Conservation (phyloP, 2,888 invertebrate species). For the Crepidodera aurea region DNA sequence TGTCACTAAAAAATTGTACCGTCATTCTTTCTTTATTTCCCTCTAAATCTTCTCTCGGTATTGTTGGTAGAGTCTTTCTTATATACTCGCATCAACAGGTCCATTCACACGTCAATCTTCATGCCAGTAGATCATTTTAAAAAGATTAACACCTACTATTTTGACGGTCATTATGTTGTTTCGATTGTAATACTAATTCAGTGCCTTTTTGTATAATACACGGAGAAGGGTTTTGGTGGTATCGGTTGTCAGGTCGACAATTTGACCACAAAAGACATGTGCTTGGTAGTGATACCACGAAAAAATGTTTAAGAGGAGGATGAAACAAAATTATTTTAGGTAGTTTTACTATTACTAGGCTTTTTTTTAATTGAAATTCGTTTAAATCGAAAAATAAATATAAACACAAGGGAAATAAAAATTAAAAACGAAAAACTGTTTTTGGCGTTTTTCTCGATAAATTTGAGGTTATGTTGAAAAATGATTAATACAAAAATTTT, state of each 20-base stretch:
- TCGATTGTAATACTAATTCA: conserved; percentile 29
- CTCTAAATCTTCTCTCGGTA: conserved; percentile 53
- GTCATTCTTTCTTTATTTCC: conserved; percentile 51
- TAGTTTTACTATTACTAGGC: too few species aligned
- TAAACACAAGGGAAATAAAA: too few species aligned
- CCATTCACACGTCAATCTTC: conserved; percentile 58
- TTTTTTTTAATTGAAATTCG: too few species aligned
- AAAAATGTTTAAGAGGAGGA: too few species aligned
- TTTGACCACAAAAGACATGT: not conserved
- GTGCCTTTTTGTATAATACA: conserved; percentile 12
- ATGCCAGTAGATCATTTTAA: conserved; percentile 58
- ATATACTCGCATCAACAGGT: conserved; percentile 55
- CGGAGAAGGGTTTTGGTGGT: conserved; percentile 1
- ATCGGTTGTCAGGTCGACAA: conserved; percentile 18
- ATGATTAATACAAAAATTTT: too few species aligned
- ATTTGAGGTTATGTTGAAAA: too few species aligned
- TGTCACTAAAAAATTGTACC: conserved; percentile 48
- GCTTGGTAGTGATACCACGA: not conserved
- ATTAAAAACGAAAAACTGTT: too few species aligned
- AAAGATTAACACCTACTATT: conserved; percentile 58
- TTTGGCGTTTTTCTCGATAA: too few species aligned
- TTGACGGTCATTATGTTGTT: conserved; percentile 52
- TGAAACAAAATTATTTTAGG: too few species aligned
- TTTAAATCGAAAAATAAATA: too few species aligned
- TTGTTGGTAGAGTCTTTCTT: conserved; percentile 54